phyloP scores from a whole-genome alignment of 2,888 invertebrate genomes.

The Germaria angustata region DNA sequence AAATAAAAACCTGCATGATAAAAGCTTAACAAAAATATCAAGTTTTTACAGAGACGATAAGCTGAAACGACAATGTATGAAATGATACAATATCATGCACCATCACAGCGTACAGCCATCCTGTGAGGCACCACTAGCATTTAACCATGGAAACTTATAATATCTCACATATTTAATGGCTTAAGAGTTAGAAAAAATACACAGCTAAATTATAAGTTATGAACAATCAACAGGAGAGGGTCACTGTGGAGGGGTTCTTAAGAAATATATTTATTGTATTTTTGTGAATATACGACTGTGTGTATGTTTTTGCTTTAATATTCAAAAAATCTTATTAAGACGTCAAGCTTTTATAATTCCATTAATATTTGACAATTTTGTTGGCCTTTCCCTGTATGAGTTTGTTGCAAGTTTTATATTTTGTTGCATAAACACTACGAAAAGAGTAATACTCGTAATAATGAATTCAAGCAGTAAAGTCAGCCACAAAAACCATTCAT shows the following conservation, averaged over 20 bases:
- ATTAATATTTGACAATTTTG: neutral
- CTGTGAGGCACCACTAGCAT: conserved; percentile 36
- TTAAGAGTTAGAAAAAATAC: conserved; percentile 6
- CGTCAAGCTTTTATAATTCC: neutral
- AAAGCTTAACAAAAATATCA: conserved; percentile 27
- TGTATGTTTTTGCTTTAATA: neutral
- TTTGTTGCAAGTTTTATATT: neutral
- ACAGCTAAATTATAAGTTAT: conserved; percentile 21
- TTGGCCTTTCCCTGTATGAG: conserved; percentile 8
- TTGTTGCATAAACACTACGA: neutral
- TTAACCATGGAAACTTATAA: conserved; percentile 32
- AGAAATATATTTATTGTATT: neutral
- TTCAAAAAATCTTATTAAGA: too few species aligned
- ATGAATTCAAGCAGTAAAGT: conserved; percentile 2
- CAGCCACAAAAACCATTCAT: conserved; percentile 21
- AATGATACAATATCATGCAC: conserved; percentile 47
- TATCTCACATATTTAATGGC: conserved; percentile 43
- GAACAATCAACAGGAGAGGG: conserved; percentile 10
- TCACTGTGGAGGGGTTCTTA: neutral
- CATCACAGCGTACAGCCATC: neutral
- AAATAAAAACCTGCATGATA: neutral
- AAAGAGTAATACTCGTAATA: neutral
- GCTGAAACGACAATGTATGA: conserved; percentile 44
- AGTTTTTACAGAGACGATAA: conserved; percentile 40
- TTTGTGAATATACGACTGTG: too few species aligned